Percentiles rank a stretch among this genome's conserved stretches.
Evolutionary conservation across 1,140 invertebrate genomes (phyloP).

Genomic region (Meloidogyne chitwoodi): DNA sequence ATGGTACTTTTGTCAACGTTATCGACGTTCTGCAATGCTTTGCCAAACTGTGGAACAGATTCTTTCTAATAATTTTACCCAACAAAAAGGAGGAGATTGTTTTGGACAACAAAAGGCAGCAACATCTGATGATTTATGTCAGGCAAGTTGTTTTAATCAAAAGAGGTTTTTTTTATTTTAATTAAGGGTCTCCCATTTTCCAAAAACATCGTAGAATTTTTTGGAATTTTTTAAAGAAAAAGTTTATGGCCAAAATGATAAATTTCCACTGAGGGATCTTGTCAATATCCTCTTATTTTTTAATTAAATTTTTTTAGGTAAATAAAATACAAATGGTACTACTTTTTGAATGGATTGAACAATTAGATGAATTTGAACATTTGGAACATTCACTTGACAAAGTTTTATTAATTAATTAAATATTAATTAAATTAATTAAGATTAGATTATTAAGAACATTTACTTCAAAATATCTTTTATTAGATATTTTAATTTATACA

Average conservation of each 20-base stretch:
- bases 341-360: conserved; percentile 44
- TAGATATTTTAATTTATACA: conserved; percentile 55
- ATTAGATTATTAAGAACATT: conserved; percentile 45
- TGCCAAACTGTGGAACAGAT: conserved; percentile 53
- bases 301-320: neutral
- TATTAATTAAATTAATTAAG: neutral
- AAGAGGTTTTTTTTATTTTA: too few relatives aligned
- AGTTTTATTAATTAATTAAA: neutral
- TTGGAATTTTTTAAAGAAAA: too few relatives aligned
- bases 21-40: conserved; percentile 47
- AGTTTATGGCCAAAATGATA: too few relatives aligned
- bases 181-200: too few relatives aligned
- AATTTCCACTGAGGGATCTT: too few relatives aligned
- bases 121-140: conserved; percentile 38
- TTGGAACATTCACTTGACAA: conserved; percentile 37
- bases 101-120: conserved; percentile 26
- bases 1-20: conserved; percentile 45
- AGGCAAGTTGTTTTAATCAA: too few relatives aligned
- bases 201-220: too few relatives aligned
- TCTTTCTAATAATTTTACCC: conserved; percentile 29
- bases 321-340: conserved; percentile 38
- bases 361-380: conserved; percentile 34
- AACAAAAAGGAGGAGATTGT: neutral
- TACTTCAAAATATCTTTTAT: conserved; percentile 43
- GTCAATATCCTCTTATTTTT: too few relatives aligned